Base-by-base conservation (phyloP, 1,140 invertebrate species). In the Amyelois transitella region DNA sequence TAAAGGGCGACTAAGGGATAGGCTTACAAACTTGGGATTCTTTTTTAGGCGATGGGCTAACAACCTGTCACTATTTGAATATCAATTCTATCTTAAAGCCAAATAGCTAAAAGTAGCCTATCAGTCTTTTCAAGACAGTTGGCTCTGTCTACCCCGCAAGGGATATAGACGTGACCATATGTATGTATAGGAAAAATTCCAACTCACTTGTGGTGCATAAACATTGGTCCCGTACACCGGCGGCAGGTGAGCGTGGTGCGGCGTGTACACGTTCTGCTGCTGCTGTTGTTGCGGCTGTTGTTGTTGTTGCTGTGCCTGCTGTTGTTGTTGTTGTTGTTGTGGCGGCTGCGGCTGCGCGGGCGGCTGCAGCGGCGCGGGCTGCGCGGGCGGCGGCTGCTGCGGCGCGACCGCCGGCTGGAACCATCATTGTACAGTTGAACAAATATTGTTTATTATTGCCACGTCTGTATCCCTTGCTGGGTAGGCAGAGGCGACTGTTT, bases 211-310 rank as follows among this genome's bases (percentile, higher is more conserved):
- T 19, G 72, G 66, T 18, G 75, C 77, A 28, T 80, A 80, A 1
- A 80, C 67, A 49, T 69, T 71, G 18, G 74, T 71, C 0, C 70
- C 66, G 68, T 86, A 86, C 3, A 85, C 78, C 0, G 75, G 77
- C 38, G 78, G 78, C 12, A 81, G 78, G 45, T 80, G 78, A 6
- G 75, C 24, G 78, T 80, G 18, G 71, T 66, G 57, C 80, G 72
- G 48, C 75, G 80, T n/a, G 71, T 86, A 82, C 57, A 83, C 75
- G 25, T 75, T 79, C 64, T 75, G 71, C 21, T 50, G 24, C 2
- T 3, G 3, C 14, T 12, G n/a, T 14, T 17, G 38, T 12, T 43
- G 38, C 3, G n/a, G 43, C 43, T 12, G 2, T 4, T 43, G 43
- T 4, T 43, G 43, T 4, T 43, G 43, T 14, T 12, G 43, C 43